phyloP scores from a whole-genome alignment of 2,797 vertebrate genomes.

The Rhinatrema bivittatum region DNA sequence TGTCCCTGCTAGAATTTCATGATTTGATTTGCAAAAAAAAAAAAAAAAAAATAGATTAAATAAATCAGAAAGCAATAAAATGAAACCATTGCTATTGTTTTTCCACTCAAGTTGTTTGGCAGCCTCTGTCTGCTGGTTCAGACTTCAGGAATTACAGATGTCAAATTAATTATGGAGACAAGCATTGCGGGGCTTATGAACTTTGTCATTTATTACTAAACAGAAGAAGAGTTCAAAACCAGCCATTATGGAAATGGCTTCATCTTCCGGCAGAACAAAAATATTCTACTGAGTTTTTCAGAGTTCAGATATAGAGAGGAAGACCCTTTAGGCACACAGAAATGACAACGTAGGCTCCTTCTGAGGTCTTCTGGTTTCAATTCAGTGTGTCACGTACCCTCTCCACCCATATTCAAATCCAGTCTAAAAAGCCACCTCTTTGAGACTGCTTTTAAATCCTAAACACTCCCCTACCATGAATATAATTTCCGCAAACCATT shows the following conservation, averaged over 20 bases:
- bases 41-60: too few relatives aligned
- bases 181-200: constrained; percentile 45
- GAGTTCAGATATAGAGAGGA: constrained; percentile 2
- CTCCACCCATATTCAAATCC: too few relatives aligned
- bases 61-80: constrained; percentile 50
- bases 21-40: constrained; percentile 48
- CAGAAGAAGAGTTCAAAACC: constrained; percentile 43
- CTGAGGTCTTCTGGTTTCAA: too few relatives aligned
- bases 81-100: constrained; percentile 50
- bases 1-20: constrained; percentile 26
- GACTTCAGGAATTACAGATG: constrained; percentile 53
- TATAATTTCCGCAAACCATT: too few relatives aligned
- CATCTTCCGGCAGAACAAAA: constrained; percentile 33
- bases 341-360: too few relatives aligned
- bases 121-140: constrained; percentile 48
- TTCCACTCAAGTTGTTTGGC: constrained; percentile 54
- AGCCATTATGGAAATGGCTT: constrained; percentile 36
- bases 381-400: too few relatives aligned
- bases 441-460: too few relatives aligned
- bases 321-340: constrained; percentile 6
- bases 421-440: too few relatives aligned
- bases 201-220: constrained; percentile 52
- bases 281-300: background rate
- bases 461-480: too few relatives aligned
- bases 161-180: constrained; percentile 52